Base-by-base conservation (phyloP, 2,888 invertebrate genomes). In the Anticlea derivata region DNA sequence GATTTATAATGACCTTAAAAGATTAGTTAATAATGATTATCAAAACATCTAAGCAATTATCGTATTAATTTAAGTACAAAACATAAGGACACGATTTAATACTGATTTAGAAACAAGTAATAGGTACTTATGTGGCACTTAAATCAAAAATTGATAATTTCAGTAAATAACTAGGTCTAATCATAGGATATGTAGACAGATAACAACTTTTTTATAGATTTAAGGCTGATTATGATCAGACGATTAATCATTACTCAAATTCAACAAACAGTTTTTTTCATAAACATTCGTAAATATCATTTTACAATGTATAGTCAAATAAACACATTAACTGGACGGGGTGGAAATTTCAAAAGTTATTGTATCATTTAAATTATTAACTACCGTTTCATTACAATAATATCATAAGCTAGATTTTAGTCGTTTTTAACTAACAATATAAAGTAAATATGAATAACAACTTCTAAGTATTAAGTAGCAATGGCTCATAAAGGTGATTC, bases 51-150 rank as follows among this genome's bases (percentile, higher is more conserved):
- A 40, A 50, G 27, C 10, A 39, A 48, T 41, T 50, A 56, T 51
- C 39, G 35, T 73, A 24, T 4, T 17, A 17, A 17, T 4, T 22
- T 17, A 74, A 70, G 70, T 73, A 74, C 70, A 64, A 46, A 54
- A 68, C 12, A n/a, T n/a, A n/a, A n/a, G n/a, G n/a, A n/a, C n/a
- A n/a, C n/a, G n/a, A n/a, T 7, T 56, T 74, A 75, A 75, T 75
- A 75, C 75, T 75, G 73, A 70, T 70, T 65, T 50, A 55, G 56
- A 68, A 63, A 63, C 44, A 58, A 58, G 39, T 55, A 7, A 53
- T 55, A 59, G n/a, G n/a, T n/a, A n/a, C n/a, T 58, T 72, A 70
- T 65, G 67, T 73, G 73, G 75, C 69, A 73, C 70, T 61, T 11
- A 29, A 38, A 20, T 23, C 5, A 37, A 8, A 31, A 4, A 11